Evolutionary conservation across 2,888 invertebrate genomes (phyloP).

Genomic region (Crematogaster levior): DNA sequence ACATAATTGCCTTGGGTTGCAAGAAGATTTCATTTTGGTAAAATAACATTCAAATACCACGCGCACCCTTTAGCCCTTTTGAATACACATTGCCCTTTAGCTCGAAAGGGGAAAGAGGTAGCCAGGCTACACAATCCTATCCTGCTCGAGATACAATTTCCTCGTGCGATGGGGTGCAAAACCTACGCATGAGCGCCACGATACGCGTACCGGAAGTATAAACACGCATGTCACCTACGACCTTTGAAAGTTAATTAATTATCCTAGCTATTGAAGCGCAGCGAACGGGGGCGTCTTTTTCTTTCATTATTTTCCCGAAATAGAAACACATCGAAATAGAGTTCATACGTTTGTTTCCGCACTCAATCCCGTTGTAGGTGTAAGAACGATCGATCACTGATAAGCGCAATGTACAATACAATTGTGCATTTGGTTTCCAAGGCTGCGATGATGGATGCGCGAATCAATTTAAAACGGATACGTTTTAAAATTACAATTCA

Average conservation of each 20-base stretch:
- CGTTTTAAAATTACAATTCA: background rate
- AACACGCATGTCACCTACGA: constrained; percentile 55
- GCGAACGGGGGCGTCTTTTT: background rate
- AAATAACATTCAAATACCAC: constrained; percentile 3
- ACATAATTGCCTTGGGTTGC: no score
- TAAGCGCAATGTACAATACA: background rate
- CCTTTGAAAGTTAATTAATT: constrained; percentile 50
- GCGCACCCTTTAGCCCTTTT: background rate
- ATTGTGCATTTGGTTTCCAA: background rate
- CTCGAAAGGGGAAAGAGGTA: background rate
- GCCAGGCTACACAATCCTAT: background rate
- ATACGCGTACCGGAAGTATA: constrained; percentile 36
- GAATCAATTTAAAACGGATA: background rate
- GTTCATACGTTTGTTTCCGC: constrained; percentile 2
- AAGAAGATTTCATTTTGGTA: background rate
- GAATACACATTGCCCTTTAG: constrained; percentile 4
- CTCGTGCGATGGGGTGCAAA: constrained; percentile 21
- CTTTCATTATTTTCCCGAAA: background rate
- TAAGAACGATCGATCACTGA: constrained; percentile 21
- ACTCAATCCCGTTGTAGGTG: background rate
- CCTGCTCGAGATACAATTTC: background rate
- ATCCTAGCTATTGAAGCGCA: constrained; percentile 1
- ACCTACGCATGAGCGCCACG: constrained; percentile 43
- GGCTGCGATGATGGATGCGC: background rate
- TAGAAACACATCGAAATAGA: background rate